Evolutionary conservation across 2,888 invertebrate species (phyloP).

Genomic region (Mellilla xanthometata): DNA sequence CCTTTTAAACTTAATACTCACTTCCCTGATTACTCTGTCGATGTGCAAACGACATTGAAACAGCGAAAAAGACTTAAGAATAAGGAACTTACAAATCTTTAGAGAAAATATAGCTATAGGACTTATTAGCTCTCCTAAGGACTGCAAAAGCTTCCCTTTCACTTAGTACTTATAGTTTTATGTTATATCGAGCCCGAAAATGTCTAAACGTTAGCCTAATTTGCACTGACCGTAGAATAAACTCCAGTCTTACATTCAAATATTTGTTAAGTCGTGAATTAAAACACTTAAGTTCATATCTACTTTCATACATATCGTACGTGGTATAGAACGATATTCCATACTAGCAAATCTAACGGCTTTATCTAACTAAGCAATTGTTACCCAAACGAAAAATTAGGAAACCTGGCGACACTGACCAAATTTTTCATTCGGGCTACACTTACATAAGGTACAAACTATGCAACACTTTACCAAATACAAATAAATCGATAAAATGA

Average conservation of each 20-base stretch:
- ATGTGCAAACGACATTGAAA: too few relatives aligned
- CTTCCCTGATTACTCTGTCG: too few relatives aligned
- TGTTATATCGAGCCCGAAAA: background rate
- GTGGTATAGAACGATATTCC: slow-evolving; percentile 11
- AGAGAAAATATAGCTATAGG: background rate
- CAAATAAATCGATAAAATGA: slow-evolving; percentile 8
- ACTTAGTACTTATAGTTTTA: background rate
- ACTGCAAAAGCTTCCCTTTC: background rate
- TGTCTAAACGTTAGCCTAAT: slow-evolving; percentile 6
- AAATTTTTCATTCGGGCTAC: slow-evolving; percentile 5
- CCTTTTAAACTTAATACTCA: too few relatives aligned
- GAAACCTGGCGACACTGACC: background rate
- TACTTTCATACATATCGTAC: slow-evolving; percentile 10
- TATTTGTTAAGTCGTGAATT: background rate
- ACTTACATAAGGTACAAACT: slow-evolving; percentile 11
- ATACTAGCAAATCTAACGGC: slow-evolving; percentile 24
- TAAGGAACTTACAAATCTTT: background rate
- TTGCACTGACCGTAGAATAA: slow-evolving; percentile 11
- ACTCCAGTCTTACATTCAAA: slow-evolving; percentile 3
- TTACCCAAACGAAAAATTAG: slow-evolving; percentile 13
- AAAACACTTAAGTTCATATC: slow-evolving; percentile 1
- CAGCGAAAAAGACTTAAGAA: background rate
- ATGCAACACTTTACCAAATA: slow-evolving; percentile 17
- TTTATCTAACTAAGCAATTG: slow-evolving; percentile 22
- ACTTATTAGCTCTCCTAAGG: background rate